phyloP scores from a whole-genome alignment of 2,113 vertebrate species.

The Phalacrocorax aristotelis region DNA sequence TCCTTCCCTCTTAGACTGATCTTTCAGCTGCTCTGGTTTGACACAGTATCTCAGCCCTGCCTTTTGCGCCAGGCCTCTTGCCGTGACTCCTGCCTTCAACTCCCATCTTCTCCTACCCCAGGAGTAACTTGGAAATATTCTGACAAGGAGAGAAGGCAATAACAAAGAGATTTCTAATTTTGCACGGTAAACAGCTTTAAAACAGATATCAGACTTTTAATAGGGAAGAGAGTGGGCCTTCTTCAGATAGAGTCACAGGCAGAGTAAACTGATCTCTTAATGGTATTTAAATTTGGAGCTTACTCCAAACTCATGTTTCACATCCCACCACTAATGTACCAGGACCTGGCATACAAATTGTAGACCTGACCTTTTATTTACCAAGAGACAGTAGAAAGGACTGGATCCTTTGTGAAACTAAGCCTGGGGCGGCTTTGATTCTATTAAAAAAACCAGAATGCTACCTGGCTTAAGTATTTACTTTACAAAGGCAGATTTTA shows the following conservation, averaged over 20 bases:
- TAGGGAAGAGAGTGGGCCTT: background rate
- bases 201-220: background rate
- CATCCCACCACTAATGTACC: background rate
- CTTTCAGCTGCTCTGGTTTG: background rate
- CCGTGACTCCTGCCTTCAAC: background rate
- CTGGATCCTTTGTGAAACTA: background rate
- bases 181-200: constrained; percentile 2
- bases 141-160: background rate
- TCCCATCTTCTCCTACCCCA: background rate
- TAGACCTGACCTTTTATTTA: background rate
- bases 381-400: background rate
- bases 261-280: constrained; percentile 28
- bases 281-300: constrained; percentile 46
- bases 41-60: background rate
- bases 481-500: background rate
- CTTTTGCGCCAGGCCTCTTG: background rate
- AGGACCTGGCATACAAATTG: background rate
- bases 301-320: constrained; percentile 50
- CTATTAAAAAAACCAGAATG: background rate
- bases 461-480: background rate
- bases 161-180: background rate
- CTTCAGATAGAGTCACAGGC: background rate
- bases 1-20: background rate
- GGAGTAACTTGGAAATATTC: background rate
- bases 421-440: background rate